Base-by-base conservation (phyloP, 2,113 vertebrate genomes). In the Geothlypis trichas region DNA sequence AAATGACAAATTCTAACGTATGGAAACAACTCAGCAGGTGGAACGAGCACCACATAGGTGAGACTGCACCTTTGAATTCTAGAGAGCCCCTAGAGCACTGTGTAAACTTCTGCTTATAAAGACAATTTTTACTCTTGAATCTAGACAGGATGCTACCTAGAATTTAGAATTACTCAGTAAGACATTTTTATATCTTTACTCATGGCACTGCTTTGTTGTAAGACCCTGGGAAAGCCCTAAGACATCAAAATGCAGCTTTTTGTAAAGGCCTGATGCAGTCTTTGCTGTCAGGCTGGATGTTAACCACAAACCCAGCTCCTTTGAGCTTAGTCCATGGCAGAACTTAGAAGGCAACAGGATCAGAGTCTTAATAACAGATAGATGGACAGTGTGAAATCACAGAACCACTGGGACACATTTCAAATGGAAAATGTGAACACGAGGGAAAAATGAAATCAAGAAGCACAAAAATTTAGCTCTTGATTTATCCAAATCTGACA, bases 371-470 rank as follows among this genome's bases (percentile, higher is more conserved):
- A 39, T 39, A 81, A 27, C 27, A 23, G 24, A 24, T 71, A 86
- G 78, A 71, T 68, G 49, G 44, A 47, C 65, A 57, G 41, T 47
- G 66, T 94, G 87, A 88, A 95, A 95, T 91, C 80, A 82, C 19
- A 79, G 69, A 62, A 73, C 49, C 77, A 17, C 79, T 73, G 37
- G 83, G 65, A 94, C 30, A 4, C 16, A 6, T 59, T 57, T 87
- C 87, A 92, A 92, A 67, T 18, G 35, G 89, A 93, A 96, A 95
- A 87, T 35, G 28, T 67, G 80, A 86, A 77, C 76, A 88, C 57
- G 23, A 35, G 44, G 31, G 42, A 67, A 80, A 71, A 89, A 89
- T 57, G 49, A 90, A 95, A 95, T 95, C 41, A 66, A 69, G 59
- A 77, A 89, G 54, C 51, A 82, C 57, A 57, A 80, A 97, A 90